phyloP scores from a whole-genome alignment of 2,797 vertebrate genomes.

The Chrysolophus pictus region DNA sequence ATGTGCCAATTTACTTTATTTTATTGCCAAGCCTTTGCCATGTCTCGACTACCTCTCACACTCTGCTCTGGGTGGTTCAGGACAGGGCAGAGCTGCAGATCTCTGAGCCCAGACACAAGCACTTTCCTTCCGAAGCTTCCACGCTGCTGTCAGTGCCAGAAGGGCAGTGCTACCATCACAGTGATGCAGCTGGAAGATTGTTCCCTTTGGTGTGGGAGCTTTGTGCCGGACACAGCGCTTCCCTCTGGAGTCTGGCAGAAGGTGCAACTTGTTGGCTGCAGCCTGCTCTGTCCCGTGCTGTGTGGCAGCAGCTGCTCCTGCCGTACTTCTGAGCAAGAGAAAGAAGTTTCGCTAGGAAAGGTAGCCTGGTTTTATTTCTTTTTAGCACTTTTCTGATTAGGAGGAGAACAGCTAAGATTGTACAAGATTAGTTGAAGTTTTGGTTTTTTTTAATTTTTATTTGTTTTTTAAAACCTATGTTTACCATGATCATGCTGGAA shows the following conservation, averaged over 20 bases:
- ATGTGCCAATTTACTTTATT: neutral
- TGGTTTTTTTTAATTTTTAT: neutral
- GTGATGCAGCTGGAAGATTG: neutral
- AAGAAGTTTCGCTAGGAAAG: neutral
- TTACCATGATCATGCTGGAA: neutral
- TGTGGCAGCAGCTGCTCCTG: accelerated
- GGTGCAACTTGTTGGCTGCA: neutral
- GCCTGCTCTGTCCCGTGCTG: accelerated
- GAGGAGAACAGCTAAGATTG: neutral
- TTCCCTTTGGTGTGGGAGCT: neutral
- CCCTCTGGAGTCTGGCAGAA: neutral
- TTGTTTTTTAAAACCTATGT: neutral
- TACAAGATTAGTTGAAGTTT: neutral
- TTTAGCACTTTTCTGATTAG: neutral
- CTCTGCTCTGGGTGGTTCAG: neutral
- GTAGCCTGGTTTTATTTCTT: slow-evolving; percentile 7
- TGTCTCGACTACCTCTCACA: slow-evolving; percentile 61
- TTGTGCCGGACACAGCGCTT: accelerated
- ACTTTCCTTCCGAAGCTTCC: neutral
- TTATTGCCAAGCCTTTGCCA: neutral
- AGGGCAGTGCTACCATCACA: accelerated
- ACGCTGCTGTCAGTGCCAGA: neutral
- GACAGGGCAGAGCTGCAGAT: neutral
- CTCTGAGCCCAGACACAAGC: neutral
- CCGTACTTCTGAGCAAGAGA: neutral